phyloP scores from a whole-genome alignment of 2,888 invertebrate genomes.

The Agrochola lychnidis region DNA sequence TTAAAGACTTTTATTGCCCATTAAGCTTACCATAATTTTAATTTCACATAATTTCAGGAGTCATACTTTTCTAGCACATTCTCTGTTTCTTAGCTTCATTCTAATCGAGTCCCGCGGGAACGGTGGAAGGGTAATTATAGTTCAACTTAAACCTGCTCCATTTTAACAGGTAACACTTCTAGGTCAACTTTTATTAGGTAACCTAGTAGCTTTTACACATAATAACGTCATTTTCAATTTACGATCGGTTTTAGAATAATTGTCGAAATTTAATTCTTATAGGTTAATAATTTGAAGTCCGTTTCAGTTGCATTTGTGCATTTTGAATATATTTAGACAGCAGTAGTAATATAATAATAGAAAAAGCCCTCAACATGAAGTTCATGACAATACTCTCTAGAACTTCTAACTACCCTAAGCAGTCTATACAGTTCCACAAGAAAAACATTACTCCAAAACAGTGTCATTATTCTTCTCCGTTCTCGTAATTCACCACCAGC shows the following conservation, averaged over 20 bases:
- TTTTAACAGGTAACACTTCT: constrained; percentile 65
- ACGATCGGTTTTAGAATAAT: background rate
- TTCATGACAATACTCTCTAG: background rate
- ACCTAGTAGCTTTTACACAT: background rate
- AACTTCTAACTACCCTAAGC: background rate
- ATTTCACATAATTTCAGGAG: background rate
- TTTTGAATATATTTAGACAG: background rate
- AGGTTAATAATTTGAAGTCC: background rate
- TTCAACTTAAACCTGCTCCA: constrained; percentile 69
- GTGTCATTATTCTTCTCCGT: constrained; percentile 36
- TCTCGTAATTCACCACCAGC: constrained; percentile 46
- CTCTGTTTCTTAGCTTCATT: constrained; percentile 29
- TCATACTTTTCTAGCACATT: background rate
- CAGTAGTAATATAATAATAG: background rate
- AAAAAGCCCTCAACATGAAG: background rate
- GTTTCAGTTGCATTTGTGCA: background rate
- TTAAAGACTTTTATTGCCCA: background rate
- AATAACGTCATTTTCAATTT: background rate
- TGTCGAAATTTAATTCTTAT: background rate
- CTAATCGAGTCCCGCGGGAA: constrained; percentile 64
- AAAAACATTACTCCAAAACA: constrained; percentile 26
- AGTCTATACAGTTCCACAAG: background rate
- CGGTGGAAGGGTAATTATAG: constrained; percentile 74
- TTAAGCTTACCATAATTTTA: background rate
- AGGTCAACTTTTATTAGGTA: constrained; percentile 45